Evolutionary conservation across 2,888 invertebrate species (phyloP), one percentile per base, ranked within the genome.

Genomic region (Pterostichus madidus): DNA sequence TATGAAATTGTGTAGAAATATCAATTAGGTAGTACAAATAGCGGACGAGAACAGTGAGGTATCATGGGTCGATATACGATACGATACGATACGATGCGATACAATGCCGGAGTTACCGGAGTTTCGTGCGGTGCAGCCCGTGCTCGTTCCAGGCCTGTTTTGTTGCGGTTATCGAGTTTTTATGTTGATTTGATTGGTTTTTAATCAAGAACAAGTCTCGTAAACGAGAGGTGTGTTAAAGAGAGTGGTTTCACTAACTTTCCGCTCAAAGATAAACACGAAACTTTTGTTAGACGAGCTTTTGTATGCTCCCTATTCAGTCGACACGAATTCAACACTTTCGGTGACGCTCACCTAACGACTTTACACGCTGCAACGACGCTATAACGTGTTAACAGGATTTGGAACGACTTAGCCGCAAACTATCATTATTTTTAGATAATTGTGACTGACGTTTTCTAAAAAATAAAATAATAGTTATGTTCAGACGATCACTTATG

Each of bases 161-260:
- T 49, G 76, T 8, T 53, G 44, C 49, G 80, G 61, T 80, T 80
- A 80, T 80, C 52, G 80, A 68, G 80, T 68, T 80, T 80, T 80
- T 80, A 80, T 68, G 80, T 68, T 80, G 80, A 80, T 80, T 80
- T 80, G 80, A 80, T 80, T 80, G 64, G 80, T 49, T 80, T 80
- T 80, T 68, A 80, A 80, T 80, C 80, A 80, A 68, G 68, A 64
- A 68, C 80, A 64, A 49, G 32, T 79, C 79, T 44, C 64, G 68
- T 80, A 80, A 80, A 68, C 61, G 79, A 32, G 17, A 31, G 76
- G 64, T 49, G 79, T 13, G 15, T 46, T 44, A 49, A 76, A 52
- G 76, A 15, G 76, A 46, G 11, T 76, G 76, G 31, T 24, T 7
- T 31, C 76, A 53, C 49, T 15, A 76, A 76, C 46, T 71, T 49